A percentile compares a stretch with the other conserved stretches of the same genome.
These are phyloP conservation scores for Stenodera caucasica DNA, from an alignment of 2,888 invertebrate species.

Conservation along the genomic window DNA sequence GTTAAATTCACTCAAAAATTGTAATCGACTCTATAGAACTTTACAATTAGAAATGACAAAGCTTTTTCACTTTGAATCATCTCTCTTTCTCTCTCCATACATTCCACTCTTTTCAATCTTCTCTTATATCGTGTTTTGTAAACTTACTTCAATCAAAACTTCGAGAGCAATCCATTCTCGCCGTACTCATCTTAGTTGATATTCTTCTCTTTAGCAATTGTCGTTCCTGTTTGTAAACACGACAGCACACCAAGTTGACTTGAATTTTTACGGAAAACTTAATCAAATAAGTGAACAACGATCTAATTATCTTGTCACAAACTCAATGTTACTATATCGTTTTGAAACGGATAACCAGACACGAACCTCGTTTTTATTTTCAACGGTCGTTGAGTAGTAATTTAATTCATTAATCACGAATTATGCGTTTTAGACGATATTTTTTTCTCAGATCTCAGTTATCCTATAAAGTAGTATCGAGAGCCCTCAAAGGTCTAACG, in stretches of 20 bases:
- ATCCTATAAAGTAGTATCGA: too few species aligned
- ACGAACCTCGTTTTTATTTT: too few species aligned
- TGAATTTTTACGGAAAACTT: background rate
- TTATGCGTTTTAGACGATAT: too few species aligned
- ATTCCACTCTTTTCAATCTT: background rate
- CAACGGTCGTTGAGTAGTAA: too few species aligned
- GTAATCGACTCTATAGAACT: background rate
- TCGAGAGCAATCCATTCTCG: background rate
- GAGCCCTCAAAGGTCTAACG: too few species aligned
- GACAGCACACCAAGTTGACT: background rate
- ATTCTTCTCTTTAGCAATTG: background rate
- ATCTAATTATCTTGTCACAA: background rate
- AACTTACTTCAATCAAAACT: constrained; percentile 2
- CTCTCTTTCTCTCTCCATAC: background rate
- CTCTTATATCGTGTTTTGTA: background rate
- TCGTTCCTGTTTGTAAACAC: background rate
- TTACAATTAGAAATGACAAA: constrained; percentile 1
- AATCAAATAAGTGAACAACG: background rate
- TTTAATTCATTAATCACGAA: too few species aligned
- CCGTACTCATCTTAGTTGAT: background rate
- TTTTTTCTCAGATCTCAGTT: too few species aligned
- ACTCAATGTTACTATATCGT: too few species aligned
- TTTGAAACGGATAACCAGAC: too few species aligned
- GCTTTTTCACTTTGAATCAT: background rate
- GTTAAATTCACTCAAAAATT: background rate